Evolutionary conservation across 2,113 vertebrate genomes (phyloP).

Genomic region (Bucco capensis): DNA sequence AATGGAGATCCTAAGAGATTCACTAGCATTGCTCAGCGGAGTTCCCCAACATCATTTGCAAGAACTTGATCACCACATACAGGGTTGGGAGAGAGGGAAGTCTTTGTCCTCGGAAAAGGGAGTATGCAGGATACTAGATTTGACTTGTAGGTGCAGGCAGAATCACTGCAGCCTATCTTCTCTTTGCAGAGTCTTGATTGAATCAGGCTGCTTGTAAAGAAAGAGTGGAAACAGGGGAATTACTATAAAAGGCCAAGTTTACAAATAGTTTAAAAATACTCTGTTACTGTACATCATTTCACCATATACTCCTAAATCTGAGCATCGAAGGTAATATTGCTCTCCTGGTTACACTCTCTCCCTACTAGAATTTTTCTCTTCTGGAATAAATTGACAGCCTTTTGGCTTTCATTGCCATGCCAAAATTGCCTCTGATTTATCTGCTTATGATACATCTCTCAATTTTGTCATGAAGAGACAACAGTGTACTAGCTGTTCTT

Average conservation of each 20-base stretch:
- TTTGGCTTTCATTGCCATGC: background rate
- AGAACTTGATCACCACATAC: background rate
- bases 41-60: conserved; percentile 27
- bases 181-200: background rate
- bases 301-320: background rate
- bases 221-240: background rate
- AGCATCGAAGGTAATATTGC: background rate
- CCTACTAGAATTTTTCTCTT: background rate
- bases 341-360: background rate
- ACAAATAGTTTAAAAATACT: background rate
- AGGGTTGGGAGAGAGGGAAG: background rate
- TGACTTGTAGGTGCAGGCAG: background rate
- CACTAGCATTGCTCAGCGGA: conserved; percentile 41
- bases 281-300: background rate
- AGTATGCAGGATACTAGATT: background rate
- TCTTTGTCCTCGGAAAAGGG: conserved; percentile 32
- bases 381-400: background rate
- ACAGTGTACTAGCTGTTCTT: background rate
- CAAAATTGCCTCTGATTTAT: background rate
- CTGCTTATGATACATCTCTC: background rate
- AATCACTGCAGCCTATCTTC: background rate
- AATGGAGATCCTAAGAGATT: conserved; percentile 9
- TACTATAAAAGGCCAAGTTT: background rate
- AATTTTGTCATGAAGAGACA: background rate
- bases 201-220: background rate